Conservation (phyloP, 2,888 invertebrate genomes). For the Nebria brevicollis region DNA sequence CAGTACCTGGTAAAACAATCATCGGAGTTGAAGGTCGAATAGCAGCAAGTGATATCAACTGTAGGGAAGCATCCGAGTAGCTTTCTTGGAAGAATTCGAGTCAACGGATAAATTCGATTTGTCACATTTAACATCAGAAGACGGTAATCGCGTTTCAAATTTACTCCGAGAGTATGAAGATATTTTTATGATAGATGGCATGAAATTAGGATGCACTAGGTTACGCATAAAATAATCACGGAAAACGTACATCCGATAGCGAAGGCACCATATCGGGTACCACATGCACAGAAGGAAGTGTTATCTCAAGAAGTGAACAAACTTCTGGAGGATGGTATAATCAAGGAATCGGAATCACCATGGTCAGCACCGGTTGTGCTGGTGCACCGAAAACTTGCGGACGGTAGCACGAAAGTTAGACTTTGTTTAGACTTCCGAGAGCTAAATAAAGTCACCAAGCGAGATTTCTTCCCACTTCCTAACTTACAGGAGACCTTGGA, state of each 20-base stretch:
- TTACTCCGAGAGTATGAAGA: constrained; percentile 7
- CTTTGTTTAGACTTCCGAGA: constrained; percentile 50
- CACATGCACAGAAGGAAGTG: constrained; percentile 34
- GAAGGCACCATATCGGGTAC: constrained; percentile 47
- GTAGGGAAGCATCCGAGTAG: not conserved
- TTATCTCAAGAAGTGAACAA: constrained; percentile 46
- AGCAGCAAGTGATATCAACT: not conserved
- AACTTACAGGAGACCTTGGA: constrained; percentile 53
- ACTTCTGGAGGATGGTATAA: constrained; percentile 50
- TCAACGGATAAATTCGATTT: constrained; percentile 1
- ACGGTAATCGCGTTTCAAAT: not conserved
- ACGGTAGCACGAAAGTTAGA: constrained; percentile 47
- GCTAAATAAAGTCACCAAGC: constrained; percentile 48
- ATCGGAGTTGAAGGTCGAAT: constrained; percentile 3
- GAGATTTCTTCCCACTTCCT: constrained; percentile 49
- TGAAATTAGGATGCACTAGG: constrained; percentile 25
- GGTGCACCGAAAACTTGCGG: constrained; percentile 53
- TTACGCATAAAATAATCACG: constrained; percentile 28
- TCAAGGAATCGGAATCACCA: constrained; percentile 52
- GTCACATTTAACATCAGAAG: constrained; percentile 5
- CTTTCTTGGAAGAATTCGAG: not conserved
- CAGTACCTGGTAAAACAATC: constrained; percentile 4
- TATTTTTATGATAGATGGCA: constrained; percentile 19
- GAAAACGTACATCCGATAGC: constrained; percentile 36
- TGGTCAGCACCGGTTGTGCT: constrained; percentile 56